These are phyloP conservation scores for Ormyrus thymus DNA, from an alignment of 2,888 invertebrate species.

Conservation along the genomic window DNA sequence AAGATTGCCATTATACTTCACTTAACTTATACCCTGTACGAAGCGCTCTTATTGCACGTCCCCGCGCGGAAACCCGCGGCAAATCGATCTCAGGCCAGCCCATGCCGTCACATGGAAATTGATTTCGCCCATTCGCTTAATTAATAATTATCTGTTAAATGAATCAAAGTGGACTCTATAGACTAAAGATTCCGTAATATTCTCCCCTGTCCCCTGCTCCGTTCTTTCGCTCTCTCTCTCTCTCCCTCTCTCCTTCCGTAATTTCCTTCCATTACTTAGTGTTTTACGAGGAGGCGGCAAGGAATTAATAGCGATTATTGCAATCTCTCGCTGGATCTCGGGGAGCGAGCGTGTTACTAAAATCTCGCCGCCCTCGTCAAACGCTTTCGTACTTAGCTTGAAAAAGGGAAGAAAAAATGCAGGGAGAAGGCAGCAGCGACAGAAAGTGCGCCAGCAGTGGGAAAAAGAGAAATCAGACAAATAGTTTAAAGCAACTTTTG, in stretches of 20 bases:
- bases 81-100: conserved; percentile 15
- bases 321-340: background rate
- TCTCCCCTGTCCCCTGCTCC: background rate
- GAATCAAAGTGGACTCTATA: conserved; percentile 1
- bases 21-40: conserved; percentile 26
- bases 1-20: background rate
- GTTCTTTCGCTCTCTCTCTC: background rate
- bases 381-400: background rate
- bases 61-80: background rate
- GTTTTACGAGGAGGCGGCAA: background rate
- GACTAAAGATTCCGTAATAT: too few species aligned
- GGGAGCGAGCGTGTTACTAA: background rate
- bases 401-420: background rate
- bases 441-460: background rate
- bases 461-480: conserved; percentile 8
- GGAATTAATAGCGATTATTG: conserved; percentile 16
- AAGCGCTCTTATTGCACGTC: background rate
- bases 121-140: conserved; percentile 23
- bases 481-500: conserved; percentile 29
- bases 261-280: background rate
- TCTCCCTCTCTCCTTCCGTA: background rate
- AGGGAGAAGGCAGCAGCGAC: background rate
- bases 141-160: conserved; percentile 16
- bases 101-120: conserved; percentile 18
- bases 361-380: too few species aligned